These are phyloP conservation scores for Sebastolobus alascanus DNA, from an alignment of 2,797 vertebrate genomes.

Conservation along the genomic window DNA sequence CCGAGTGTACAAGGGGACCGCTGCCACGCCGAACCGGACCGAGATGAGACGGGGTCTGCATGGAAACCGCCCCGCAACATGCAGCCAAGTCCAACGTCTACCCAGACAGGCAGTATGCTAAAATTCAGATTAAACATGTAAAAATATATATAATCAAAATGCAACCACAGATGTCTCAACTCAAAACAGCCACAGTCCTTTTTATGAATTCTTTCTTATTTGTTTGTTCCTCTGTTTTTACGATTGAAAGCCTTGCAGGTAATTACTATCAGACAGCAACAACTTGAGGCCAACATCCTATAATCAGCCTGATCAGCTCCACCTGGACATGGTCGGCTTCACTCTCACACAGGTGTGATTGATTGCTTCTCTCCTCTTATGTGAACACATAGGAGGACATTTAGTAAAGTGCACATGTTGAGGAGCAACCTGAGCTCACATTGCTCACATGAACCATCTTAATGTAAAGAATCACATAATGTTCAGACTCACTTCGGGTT, in stretches of 20 bases:
- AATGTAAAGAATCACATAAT: neutral
- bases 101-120: neutral
- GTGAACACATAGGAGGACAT: neutral
- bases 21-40: slow-evolving; percentile 46
- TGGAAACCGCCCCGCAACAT: neutral
- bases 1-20: slow-evolving; percentile 62
- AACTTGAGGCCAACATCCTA: neutral
- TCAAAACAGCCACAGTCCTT: neutral
- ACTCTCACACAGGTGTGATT: neutral
- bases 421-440: neutral
- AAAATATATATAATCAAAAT: neutral
- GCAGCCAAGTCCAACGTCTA: accelerated
- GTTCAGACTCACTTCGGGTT: neutral
- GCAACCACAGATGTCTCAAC: too few species aligned
- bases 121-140: neutral
- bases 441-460: too few species aligned
- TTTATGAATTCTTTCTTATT: too few species aligned
- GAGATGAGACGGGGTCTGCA: slow-evolving; percentile 22
- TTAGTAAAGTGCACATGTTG: neutral
- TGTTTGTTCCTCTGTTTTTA: neutral
- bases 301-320: neutral
- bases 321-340: neutral
- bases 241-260: neutral
- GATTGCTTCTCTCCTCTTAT: neutral
- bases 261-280: too few species aligned